Percentiles rank a stretch among this genome's conserved stretches.
Conservation (phyloP, 2,113 vertebrate species). For the Tautogolabrus adspersus region DNA sequence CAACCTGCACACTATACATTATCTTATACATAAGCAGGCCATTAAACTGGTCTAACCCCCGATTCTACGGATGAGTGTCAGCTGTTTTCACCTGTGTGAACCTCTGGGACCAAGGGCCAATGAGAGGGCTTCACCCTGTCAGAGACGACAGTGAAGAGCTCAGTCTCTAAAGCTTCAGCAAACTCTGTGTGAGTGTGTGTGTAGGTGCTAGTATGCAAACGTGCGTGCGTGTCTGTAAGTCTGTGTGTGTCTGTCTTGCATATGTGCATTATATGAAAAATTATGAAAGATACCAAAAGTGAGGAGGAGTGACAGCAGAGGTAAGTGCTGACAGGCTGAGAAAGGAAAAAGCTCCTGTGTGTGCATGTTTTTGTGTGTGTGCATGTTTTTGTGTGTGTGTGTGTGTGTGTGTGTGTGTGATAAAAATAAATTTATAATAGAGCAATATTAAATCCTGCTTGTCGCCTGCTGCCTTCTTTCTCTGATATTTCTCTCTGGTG, state of each 20-base stretch:
- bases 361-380: constrained; percentile 10
- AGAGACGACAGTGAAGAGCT: background rate
- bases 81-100: constrained; percentile 5
- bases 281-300: constrained; percentile 19
- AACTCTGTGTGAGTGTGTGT: background rate
- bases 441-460: constrained; percentile 55
- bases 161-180: background rate
- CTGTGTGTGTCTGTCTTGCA: background rate
- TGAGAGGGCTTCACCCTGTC: constrained; percentile 27
- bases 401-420: background rate
- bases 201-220: background rate
- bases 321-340: constrained; percentile 19
- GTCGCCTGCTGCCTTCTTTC: constrained; percentile 27
- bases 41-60: background rate
- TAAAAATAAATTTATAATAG: constrained; percentile 44
- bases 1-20: too few species aligned
- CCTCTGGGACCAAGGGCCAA: constrained; percentile 14
- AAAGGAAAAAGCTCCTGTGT: constrained; percentile 25
- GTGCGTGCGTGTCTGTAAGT: background rate
- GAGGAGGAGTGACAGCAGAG: constrained; percentile 32
- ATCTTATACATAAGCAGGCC: background rate
- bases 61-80: constrained; percentile 20
- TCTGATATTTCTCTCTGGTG: constrained; percentile 48
- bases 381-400: background rate
- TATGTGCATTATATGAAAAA: constrained; percentile 20